Evolutionary conservation across 2,888 invertebrate genomes (phyloP).

Genomic region (Melinaea menophilus): DNA sequence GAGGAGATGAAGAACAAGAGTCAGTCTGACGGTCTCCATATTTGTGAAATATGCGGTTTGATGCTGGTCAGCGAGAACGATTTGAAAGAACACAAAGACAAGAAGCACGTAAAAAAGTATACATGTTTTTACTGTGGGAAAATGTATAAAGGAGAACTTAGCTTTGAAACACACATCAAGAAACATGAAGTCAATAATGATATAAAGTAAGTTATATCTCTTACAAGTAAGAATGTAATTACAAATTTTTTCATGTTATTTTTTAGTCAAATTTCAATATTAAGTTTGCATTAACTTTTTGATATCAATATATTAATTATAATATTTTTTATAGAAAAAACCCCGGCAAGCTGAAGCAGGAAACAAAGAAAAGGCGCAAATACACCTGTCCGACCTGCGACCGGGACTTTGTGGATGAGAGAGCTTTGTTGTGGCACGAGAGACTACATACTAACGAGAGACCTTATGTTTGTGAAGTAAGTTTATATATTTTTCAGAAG

Average conservation of each 20-base stretch:
- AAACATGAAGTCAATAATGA: conserved; percentile 56
- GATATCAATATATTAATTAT: neutral
- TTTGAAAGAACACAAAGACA: conserved; percentile 48
- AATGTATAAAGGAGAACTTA: conserved; percentile 55
- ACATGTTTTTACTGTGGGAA: conserved; percentile 66
- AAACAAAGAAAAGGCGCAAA: conserved; percentile 29
- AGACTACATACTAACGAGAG: conserved; percentile 61
- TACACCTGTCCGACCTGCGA: conserved; percentile 54
- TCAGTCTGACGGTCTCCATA: conserved; percentile 40
- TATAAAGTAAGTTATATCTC: conserved; percentile 34
- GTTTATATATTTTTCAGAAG: conserved; percentile 21
- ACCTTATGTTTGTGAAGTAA: conserved; percentile 59
- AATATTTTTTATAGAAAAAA: conserved; percentile 14
- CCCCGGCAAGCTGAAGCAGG: conserved; percentile 12
- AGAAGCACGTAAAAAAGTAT: conserved; percentile 54
- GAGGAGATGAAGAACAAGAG: conserved; percentile 37
- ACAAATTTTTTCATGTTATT: neutral
- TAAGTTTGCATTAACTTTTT: no score
- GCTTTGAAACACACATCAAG: conserved; percentile 59
- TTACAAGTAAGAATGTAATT: no score
- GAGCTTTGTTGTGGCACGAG: conserved; percentile 63
- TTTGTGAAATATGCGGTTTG: conserved; percentile 60
- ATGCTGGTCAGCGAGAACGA: conserved; percentile 43
- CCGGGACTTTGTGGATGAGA: conserved; percentile 55
- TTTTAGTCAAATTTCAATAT: no score